Conservation (phyloP, 2,113 vertebrate species). For the Dermatemys mawii region DNA sequence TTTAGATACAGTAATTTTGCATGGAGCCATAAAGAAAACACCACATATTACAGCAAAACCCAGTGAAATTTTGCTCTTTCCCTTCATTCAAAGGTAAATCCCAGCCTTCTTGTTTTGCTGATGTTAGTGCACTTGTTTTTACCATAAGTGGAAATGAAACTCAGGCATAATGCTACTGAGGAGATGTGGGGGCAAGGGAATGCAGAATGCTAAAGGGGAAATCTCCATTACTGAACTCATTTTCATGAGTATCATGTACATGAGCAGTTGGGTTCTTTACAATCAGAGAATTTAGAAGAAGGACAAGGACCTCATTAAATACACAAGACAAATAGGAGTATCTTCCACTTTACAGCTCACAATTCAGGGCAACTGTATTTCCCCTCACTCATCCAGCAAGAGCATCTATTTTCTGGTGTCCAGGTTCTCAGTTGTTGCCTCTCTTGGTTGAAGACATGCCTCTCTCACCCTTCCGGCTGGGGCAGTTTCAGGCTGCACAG, state of each 20-base stretch:
- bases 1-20: neutral
- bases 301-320: neutral
- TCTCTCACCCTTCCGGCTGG: neutral
- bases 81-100: neutral
- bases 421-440: neutral
- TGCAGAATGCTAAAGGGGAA: neutral
- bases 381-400: neutral
- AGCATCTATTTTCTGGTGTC: neutral
- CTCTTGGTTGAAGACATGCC: neutral
- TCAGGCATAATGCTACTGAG: neutral
- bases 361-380: neutral
- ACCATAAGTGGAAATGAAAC: neutral
- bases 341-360: neutral
- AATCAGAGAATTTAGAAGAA: neutral
- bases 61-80: neutral
- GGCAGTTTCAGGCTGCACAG: neutral
- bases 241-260: neutral
- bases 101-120: neutral
- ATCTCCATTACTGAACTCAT: neutral
- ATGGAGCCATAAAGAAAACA: neutral
- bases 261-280: neutral
- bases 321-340: neutral
- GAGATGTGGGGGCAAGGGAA: neutral
- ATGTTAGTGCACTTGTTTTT: neutral
- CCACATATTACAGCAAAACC: neutral